These are phyloP conservation scores for Drosophila nr. perissopoda DNA, from an alignment of 2,888 invertebrate genomes.

Conservation along the genomic window DNA sequence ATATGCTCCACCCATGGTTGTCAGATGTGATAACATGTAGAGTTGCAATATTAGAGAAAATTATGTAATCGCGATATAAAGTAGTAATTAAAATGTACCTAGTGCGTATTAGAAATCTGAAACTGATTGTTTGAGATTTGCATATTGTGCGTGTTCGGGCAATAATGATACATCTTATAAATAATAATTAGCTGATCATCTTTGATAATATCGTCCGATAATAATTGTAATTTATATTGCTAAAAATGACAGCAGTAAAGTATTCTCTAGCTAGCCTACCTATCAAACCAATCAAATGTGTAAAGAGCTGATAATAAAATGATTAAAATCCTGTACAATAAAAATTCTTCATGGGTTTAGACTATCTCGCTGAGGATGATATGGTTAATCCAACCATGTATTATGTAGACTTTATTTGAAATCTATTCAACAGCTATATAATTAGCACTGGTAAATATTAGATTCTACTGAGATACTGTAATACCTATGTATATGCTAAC, in stretches of 20 bases:
- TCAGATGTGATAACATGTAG: constrained; percentile 82
- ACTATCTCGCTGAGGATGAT: neutral
- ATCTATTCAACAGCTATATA: neutral
- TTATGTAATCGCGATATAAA: constrained; percentile 15
- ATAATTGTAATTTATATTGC: neutral
- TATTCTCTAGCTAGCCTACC: neutral
- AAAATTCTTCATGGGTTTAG: neutral
- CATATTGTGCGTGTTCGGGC: neutral
- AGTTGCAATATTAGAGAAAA: constrained; percentile 70
- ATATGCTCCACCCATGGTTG: constrained; percentile 83
- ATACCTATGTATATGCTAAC: neutral
- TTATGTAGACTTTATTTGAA: neutral
- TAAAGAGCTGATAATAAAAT: neutral
- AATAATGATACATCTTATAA: no score
- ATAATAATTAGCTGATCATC: neutral
- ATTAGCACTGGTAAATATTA: neutral
- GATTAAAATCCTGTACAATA: neutral
- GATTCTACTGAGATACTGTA: neutral
- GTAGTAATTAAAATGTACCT: constrained; percentile 2
- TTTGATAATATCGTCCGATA: neutral
- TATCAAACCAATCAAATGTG: neutral
- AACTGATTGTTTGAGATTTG: neutral
- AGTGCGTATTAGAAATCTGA: neutral
- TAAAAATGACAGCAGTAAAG: neutral
- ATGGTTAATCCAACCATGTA: neutral